Evolutionary conservation across 2,888 invertebrate genomes (phyloP).

Genomic region (Gasteruption jaculator): DNA sequence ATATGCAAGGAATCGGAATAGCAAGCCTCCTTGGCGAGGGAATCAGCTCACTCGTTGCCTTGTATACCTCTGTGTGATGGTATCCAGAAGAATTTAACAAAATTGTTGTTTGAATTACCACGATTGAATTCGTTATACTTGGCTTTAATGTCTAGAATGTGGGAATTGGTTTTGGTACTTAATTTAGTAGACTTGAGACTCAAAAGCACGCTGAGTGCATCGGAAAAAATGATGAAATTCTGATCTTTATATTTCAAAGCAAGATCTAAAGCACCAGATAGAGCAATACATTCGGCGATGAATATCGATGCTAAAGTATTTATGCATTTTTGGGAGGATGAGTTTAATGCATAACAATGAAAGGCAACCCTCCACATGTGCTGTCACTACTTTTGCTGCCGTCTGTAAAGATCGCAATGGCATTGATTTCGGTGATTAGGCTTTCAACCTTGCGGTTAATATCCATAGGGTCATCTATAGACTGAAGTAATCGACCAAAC

Average conservation of each 20-base stretch:
- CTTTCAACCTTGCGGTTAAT: too few relatives aligned
- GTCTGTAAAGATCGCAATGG: too few relatives aligned
- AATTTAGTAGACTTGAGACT: background rate
- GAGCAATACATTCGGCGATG: constrained; percentile 8
- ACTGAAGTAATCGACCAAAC: too few relatives aligned
- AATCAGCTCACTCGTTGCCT: constrained; percentile 7
- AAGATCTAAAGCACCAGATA: background rate
- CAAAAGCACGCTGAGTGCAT: constrained; percentile 6
- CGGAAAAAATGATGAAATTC: background rate
- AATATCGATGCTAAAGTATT: background rate
- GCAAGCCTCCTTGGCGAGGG: background rate
- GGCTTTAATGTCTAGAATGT: background rate
- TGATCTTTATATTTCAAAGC: background rate
- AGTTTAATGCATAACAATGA: too few relatives aligned
- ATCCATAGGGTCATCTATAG: too few relatives aligned
- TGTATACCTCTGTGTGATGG: constrained; percentile 3
- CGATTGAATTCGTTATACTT: background rate
- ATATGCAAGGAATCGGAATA: background rate
- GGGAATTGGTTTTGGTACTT: background rate
- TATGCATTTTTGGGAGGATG: too few relatives aligned
- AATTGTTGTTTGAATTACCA: background rate
- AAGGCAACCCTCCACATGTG: too few relatives aligned
- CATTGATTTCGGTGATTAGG: too few relatives aligned
- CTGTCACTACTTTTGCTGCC: too few relatives aligned
- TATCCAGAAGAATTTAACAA: constrained; percentile 5